These are phyloP conservation scores for Lamprologus ornatipinnis DNA, from an alignment of 2,113 vertebrate genomes.

Conservation along the genomic window DNA sequence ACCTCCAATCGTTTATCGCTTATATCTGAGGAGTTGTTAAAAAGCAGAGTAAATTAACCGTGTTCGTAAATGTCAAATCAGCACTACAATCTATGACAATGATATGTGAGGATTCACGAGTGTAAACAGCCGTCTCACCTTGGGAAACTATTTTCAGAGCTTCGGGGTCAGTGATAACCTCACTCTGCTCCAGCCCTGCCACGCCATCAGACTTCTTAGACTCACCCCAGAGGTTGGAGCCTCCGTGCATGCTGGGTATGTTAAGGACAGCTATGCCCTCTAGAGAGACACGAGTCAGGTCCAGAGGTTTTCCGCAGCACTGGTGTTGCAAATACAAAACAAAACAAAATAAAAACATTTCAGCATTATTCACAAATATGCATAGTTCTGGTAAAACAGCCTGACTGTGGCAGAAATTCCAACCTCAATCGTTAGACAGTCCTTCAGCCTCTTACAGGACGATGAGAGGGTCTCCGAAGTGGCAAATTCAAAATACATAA, in stretches of 20 bases:
- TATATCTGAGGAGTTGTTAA: conserved; percentile 61
- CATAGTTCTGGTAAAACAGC: background rate
- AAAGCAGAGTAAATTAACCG: background rate
- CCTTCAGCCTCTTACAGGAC: conserved; percentile 85
- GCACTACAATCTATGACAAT: background rate
- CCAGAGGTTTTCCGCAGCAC: conserved; percentile 79
- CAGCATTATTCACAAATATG: background rate
- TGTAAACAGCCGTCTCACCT: conserved; percentile 57
- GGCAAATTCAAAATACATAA: conserved; percentile 92
- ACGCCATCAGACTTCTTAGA: conserved; percentile 66
- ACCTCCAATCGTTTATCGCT: conserved; percentile 83
- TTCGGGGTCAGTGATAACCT: conserved; percentile 78
- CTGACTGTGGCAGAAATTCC: background rate
- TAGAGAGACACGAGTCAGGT: conserved; percentile 74
- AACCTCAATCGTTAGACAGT: conserved; percentile 80
- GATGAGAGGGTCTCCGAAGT: conserved; percentile 89
- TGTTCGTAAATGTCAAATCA: background rate
- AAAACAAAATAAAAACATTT: background rate
- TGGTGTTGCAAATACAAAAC: conserved; percentile 19
- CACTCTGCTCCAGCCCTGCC: conserved; percentile 43
- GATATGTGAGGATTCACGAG: background rate
- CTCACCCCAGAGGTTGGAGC: conserved; percentile 93
- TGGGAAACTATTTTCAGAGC: conserved; percentile 78
- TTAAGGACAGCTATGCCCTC: conserved; percentile 86
- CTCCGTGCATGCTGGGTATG: conserved; percentile 91